phyloP scores from a whole-genome alignment of 2,888 invertebrate species.

The Noctua janthe region DNA sequence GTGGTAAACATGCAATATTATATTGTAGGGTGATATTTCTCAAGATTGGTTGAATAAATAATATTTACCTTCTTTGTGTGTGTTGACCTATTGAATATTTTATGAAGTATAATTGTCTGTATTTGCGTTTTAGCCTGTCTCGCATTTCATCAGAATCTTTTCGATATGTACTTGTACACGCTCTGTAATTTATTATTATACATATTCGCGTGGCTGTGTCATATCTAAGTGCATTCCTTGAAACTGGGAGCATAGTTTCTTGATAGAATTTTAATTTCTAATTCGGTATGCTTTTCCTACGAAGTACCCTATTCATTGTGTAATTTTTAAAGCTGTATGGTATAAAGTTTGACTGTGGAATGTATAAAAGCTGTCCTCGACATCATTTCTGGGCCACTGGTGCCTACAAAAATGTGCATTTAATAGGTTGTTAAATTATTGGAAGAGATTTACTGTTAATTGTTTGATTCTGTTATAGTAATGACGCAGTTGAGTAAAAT shows the following conservation, averaged over 20 bases:
- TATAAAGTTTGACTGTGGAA: conserved; percentile 68
- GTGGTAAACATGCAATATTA: conserved; percentile 52
- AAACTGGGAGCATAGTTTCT: conserved; percentile 81
- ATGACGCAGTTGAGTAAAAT: conserved; percentile 76
- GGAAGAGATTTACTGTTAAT: conserved; percentile 87
- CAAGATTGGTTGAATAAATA: conserved; percentile 44
- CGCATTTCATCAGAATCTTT: conserved; percentile 35
- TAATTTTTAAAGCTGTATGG: conserved; percentile 62
- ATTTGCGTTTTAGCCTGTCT: conserved; percentile 42
- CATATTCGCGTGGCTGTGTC: conserved; percentile 82
- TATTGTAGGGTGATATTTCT: conserved; percentile 48
- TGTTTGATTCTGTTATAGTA: conserved; percentile 84
- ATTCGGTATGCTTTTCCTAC: conserved; percentile 78
- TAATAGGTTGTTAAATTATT: conserved; percentile 89
- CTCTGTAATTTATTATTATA: conserved; percentile 63
- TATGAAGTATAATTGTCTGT: conserved; percentile 50
- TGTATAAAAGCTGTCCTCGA: conserved; percentile 60
- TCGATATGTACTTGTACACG: conserved; percentile 44
- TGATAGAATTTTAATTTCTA: conserved; percentile 82
- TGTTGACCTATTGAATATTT: conserved; percentile 49
- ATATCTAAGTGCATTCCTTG: conserved; percentile 87
- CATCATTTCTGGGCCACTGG: conserved; percentile 78
- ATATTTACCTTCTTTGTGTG: conserved; percentile 46
- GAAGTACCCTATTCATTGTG: conserved; percentile 64
- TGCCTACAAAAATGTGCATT: conserved; percentile 85